Percentiles rank a stretch among this genome's conserved stretches.
These are phyloP conservation scores for Xestia sexstrigata DNA, from an alignment of 2,888 invertebrate species.

Conservation along the genomic window DNA sequence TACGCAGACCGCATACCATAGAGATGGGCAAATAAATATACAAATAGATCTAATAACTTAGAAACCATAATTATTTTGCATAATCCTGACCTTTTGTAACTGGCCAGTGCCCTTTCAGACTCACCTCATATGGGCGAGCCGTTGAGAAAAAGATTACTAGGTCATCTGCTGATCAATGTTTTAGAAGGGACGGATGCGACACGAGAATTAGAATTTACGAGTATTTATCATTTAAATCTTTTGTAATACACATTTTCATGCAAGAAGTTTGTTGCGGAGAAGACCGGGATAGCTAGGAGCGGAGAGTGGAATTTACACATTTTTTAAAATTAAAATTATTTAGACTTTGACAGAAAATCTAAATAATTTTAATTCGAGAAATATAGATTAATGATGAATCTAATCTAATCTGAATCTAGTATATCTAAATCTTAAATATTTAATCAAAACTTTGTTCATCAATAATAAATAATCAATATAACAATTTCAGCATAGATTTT, in stretches of 20 bases:
- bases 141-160: conserved; percentile 64
- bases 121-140: conserved; percentile 55
- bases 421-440: no score
- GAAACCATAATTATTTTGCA: conserved; percentile 55
- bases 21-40: conserved; percentile 12
- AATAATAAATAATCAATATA: neutral
- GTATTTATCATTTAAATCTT: neutral
- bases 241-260: neutral
- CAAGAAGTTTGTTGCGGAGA: neutral
- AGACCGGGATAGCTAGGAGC: no score
- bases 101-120: conserved; percentile 70
- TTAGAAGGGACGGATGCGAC: conserved; percentile 36
- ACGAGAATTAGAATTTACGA: conserved; percentile 5
- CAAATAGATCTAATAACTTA: conserved; percentile 47
- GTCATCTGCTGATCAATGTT: conserved; percentile 54
- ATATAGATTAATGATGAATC: no score
- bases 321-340: neutral
- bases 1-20: neutral
- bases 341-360: neutral
- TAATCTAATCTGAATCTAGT: no score
- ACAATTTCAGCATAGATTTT: no score
- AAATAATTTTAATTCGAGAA: no score
- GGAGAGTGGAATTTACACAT: neutral
- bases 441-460: no score
- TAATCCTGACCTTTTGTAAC: conserved; percentile 62